Conservation (phyloP, 53 echinoderm and acorn worm species). For the Holothuria leucospilota region DNA sequence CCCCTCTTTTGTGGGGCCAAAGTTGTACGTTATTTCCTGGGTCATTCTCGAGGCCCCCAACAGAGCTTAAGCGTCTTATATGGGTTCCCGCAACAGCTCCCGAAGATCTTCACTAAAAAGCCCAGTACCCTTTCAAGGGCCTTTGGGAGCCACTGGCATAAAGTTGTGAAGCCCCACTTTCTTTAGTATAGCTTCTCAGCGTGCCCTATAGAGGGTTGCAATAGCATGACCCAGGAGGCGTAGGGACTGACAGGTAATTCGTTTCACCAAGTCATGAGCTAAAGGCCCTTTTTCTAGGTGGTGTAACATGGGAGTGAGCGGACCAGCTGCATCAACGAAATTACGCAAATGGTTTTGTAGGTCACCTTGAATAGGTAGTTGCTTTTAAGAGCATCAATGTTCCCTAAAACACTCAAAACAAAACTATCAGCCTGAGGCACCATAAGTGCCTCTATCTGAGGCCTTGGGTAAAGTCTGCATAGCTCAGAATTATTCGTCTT, state of each 20-base stretch:
- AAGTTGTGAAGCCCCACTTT: slow-evolving; percentile 3
- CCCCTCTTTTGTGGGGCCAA: slow-evolving; percentile 6
- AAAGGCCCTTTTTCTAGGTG: slow-evolving; percentile 3
- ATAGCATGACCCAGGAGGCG: no score
- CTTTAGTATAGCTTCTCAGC: not conserved
- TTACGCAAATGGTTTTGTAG: not conserved
- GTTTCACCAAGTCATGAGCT: no score
- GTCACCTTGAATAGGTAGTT: not conserved
- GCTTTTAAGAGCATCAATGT: not conserved
- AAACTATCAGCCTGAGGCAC: slow-evolving; percentile 10
- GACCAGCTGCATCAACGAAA: slow-evolving; percentile 15
- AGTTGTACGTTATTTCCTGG: not conserved
- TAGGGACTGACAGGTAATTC: no score
- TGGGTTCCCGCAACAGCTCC: not conserved
- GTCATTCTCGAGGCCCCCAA: not conserved
- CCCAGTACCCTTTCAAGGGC: not conserved
- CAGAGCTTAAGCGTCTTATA: no score
- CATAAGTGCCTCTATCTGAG: slow-evolving; percentile 30
- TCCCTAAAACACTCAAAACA: slow-evolving; percentile 1
- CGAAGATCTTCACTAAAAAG: slow-evolving; percentile 20
- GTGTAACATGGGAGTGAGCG: not conserved
- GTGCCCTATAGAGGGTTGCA: not conserved
- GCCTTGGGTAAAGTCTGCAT: slow-evolving; percentile 15
- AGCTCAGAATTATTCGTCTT: not conserved
- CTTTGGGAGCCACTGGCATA: not conserved